Evolutionary conservation across 2,797 vertebrate species (phyloP), one percentile per base, ranked within the genome.

Genomic region (Anisognathus igniventris): DNA sequence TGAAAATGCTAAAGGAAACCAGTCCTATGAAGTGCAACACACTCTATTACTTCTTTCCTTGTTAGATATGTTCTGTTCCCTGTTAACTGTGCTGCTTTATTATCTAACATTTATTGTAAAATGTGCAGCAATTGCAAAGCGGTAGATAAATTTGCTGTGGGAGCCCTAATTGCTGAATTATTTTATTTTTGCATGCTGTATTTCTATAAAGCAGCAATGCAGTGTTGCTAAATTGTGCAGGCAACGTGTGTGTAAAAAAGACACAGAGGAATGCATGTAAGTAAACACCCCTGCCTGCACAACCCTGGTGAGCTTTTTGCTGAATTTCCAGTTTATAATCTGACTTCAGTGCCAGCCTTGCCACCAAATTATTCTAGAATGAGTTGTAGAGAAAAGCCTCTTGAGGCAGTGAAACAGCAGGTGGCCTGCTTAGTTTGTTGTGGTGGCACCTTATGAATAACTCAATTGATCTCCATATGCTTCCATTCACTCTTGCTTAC

Each of bases 391-490:
- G 74, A 54, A 76, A 94, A 85, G n/a, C 48, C 95, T 88, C 96
- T 81, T 19, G 92, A 96, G 84, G 88, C 93, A 93, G 65, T 47
- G 65, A 91, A 96, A 91, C 48, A 93, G 94, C 96, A 97, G 97
- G 97, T 92, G 91, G 95, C 60, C 94, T 92, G 88, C 92, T 96
- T 83, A 94, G 84, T 95, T 93, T 86, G 54, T 66, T 90, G 77
- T 64, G 81, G 79, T 81, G 76, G 81, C 88, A 83, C 89, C 90
- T 96, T 94, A 83, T 80, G 94, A 97, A 96, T 88, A 92, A 95
- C 85, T 96, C 94, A 90, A 57, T 95, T 96, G 93, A 94, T 97
- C 92, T 96, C 96, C 84, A 81, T 89, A 94, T 96, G 93, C 66
- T 96, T 90, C 92, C 40, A 71, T 88, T 97, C 92, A 84, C 83